Conservation (phyloP, 2,113 vertebrate species). For the Gnathonemus longibarbis region DNA sequence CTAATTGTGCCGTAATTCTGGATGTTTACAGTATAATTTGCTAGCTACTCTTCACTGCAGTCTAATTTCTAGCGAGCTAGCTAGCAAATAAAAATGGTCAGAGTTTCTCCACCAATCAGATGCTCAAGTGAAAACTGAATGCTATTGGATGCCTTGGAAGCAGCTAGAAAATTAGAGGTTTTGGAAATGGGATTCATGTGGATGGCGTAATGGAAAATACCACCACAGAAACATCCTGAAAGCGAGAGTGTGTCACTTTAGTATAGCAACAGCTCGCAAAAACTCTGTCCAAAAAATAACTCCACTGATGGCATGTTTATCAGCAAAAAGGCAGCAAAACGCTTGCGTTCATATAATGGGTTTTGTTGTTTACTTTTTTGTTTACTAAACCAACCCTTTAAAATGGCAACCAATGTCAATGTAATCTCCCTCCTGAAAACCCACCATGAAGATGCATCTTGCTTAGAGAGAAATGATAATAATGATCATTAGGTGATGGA, state of each 20-base stretch:
- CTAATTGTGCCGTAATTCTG: neutral
- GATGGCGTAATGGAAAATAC: neutral
- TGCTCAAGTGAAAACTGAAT: neutral
- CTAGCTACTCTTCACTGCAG: neutral
- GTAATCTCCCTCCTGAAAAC: neutral
- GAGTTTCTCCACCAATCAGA: neutral
- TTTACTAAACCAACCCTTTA: neutral
- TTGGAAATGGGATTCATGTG: neutral
- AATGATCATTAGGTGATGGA: neutral
- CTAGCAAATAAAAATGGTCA: neutral
- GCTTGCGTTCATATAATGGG: neutral
- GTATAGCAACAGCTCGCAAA: neutral
- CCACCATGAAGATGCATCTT: neutral
- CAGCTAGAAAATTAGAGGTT: neutral
- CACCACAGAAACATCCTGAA: neutral
- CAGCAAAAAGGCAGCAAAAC: neutral
- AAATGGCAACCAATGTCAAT: neutral
- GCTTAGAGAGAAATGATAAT: neutral
- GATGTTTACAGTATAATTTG: neutral
- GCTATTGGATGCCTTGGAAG: neutral
- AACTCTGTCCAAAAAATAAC: neutral
- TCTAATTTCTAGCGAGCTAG: neutral
- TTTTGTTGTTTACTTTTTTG: neutral
- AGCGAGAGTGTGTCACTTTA: neutral
- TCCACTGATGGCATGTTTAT: neutral